These are phyloP conservation scores for Anthonomus grandis DNA, from an alignment of 1,140 invertebrate species.

Conservation along the genomic window DNA sequence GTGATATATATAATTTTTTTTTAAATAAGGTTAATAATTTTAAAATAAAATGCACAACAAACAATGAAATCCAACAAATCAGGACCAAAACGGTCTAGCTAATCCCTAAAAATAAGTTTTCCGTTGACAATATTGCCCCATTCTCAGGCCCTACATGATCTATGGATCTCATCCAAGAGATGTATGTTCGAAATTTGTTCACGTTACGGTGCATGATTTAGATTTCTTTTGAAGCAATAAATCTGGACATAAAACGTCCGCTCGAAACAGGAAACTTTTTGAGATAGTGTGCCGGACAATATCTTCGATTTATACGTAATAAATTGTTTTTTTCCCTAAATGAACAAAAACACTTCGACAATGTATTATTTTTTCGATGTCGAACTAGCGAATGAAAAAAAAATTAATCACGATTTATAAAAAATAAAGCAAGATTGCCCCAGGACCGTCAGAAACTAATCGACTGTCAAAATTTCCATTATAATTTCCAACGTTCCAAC, in stretches of 20 bases:
- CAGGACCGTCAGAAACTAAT: constrained; percentile 5
- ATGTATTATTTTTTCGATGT: too few species aligned
- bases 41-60: too few species aligned
- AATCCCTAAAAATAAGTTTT: constrained; percentile 22
- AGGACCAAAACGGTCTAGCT: constrained; percentile 14
- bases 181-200: constrained; percentile 27
- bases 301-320: constrained; percentile 27
- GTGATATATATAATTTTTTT: too few species aligned
- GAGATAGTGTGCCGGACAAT: constrained; percentile 26
- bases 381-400: too few species aligned
- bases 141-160: constrained; percentile 22
- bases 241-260: constrained; percentile 21
- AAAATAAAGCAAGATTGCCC: too few species aligned
- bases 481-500: constrained; percentile 10
- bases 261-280: constrained; percentile 26
- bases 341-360: too few species aligned
- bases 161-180: constrained; percentile 23
- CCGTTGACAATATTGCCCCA: constrained; percentile 27
- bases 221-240: constrained; percentile 28
- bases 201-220: constrained; percentile 25
- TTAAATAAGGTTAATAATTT: too few species aligned
- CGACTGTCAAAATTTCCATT: constrained; percentile 13
- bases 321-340: constrained; percentile 29
- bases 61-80: constrained; percentile 2
- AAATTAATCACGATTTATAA: too few species aligned